Conservation (phyloP, 2,113 vertebrate species). For the Arizona elegans region DNA sequence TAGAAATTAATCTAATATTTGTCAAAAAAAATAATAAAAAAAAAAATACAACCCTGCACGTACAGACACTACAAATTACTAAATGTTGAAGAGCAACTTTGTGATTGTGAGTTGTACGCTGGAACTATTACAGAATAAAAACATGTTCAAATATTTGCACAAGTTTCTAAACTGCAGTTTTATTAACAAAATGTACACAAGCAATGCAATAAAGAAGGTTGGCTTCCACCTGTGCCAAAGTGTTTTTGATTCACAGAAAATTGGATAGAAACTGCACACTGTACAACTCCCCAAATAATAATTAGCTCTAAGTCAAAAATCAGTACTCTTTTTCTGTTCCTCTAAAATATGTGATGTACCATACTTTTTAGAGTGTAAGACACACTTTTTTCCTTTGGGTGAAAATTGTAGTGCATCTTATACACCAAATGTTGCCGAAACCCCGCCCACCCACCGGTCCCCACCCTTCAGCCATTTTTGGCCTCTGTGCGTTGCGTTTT, state of each 20-base stretch:
- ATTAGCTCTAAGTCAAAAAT: background rate
- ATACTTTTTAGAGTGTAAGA: too few species aligned
- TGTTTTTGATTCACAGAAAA: background rate
- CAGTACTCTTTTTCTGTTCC: background rate
- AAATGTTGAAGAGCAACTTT: background rate
- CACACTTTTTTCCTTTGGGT: too few species aligned
- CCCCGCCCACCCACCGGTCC: too few species aligned
- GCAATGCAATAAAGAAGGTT: background rate
- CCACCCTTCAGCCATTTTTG: too few species aligned
- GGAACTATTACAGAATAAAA: background rate
- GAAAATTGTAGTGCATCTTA: too few species aligned
- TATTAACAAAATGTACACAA: background rate
- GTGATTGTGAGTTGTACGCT: background rate
- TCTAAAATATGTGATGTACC: background rate
- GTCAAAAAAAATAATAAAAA: background rate
- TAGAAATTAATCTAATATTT: background rate
- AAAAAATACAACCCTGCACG: background rate
- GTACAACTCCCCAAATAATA: background rate
- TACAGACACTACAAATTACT: background rate
- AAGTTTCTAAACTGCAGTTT: background rate
- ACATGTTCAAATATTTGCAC: background rate
- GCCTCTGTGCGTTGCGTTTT: too few species aligned
- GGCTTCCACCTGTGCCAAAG: background rate
- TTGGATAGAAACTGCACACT: background rate
- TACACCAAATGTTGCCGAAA: too few species aligned